A percentile compares a stretch with the other conserved stretches of the same genome.
These are phyloP conservation scores for Mechanitis mazaeus DNA, from an alignment of 2,888 invertebrate genomes.

Conservation along the genomic window DNA sequence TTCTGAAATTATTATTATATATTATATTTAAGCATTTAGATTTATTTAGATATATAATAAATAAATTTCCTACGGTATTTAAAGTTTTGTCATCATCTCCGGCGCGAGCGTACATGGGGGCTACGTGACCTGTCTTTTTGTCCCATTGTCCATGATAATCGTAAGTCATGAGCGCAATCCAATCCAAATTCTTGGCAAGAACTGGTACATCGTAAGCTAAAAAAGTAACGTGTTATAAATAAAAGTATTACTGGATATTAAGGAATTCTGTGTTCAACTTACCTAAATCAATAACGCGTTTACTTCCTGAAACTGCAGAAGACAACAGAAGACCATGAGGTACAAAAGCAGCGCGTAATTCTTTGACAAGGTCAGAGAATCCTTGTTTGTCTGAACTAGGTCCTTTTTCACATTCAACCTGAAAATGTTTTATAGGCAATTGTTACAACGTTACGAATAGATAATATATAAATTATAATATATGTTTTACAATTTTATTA, in stretches of 20 bases:
- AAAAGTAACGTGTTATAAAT: constrained; percentile 11
- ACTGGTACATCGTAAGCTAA: constrained; percentile 84
- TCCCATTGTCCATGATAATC: constrained; percentile 96
- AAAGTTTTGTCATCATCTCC: constrained; percentile 85
- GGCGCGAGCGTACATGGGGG: constrained; percentile 88
- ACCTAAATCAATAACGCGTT: constrained; percentile 88
- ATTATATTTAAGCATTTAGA: background rate
- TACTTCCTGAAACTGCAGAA: constrained; percentile 90
- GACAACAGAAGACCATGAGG: constrained; percentile 85
- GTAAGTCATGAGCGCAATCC: constrained; percentile 94
- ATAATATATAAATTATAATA: too few species aligned
- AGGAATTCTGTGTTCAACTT: constrained; percentile 22
- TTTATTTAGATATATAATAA: background rate
- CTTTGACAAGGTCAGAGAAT: constrained; percentile 84
- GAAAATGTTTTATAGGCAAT: constrained; percentile 13
- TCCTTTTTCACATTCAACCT: constrained; percentile 90
- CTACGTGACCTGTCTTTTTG: constrained; percentile 91
- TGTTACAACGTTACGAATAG: too few species aligned
- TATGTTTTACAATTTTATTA: too few species aligned
- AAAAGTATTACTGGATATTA: too few species aligned
- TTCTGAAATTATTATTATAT: constrained; percentile 73
- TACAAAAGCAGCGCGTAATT: constrained; percentile 82
- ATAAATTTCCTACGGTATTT: constrained; percentile 79
- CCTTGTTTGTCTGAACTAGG: constrained; percentile 87
- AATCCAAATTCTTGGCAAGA: constrained; percentile 86